These are phyloP conservation scores for Irena cyanogastra DNA, from an alignment of 2,113 vertebrate species.

Conservation along the genomic window DNA sequence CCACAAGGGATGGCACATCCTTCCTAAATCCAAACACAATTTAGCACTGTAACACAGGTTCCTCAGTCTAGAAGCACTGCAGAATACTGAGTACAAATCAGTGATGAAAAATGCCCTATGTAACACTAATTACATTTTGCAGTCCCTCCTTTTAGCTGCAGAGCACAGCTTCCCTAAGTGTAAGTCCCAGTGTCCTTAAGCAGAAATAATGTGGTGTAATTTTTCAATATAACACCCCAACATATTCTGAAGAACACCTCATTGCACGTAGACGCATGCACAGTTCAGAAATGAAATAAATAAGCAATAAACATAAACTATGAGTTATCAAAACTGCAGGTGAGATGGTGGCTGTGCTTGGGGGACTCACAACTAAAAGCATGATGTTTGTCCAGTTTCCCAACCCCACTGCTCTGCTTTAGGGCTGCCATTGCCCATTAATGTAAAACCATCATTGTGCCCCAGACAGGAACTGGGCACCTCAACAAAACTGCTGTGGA, in stretches of 20 bases:
- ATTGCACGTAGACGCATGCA: neutral
- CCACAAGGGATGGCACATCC: neutral
- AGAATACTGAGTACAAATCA: neutral
- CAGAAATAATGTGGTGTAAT: neutral
- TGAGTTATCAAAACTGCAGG: neutral
- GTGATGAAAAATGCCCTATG: neutral
- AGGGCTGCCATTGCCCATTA: neutral
- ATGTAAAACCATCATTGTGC: neutral
- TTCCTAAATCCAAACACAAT: neutral
- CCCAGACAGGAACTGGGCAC: neutral
- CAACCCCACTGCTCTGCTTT: fast-evolving
- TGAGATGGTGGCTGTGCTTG: neutral
- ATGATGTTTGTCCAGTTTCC: neutral
- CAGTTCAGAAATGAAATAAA: neutral
- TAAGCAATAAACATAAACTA: neutral
- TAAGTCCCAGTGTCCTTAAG: neutral
- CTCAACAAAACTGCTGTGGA: neutral
- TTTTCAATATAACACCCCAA: neutral
- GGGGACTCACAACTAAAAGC: no score
- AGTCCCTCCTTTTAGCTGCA: neutral
- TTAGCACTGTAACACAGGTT: neutral
- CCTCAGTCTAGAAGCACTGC: neutral
- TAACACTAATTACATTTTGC: neutral
- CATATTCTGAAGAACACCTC: neutral
- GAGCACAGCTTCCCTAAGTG: neutral